Evolutionary conservation across 2,888 invertebrate genomes (phyloP).

Genomic region (Rhamphomyia laevipes): DNA sequence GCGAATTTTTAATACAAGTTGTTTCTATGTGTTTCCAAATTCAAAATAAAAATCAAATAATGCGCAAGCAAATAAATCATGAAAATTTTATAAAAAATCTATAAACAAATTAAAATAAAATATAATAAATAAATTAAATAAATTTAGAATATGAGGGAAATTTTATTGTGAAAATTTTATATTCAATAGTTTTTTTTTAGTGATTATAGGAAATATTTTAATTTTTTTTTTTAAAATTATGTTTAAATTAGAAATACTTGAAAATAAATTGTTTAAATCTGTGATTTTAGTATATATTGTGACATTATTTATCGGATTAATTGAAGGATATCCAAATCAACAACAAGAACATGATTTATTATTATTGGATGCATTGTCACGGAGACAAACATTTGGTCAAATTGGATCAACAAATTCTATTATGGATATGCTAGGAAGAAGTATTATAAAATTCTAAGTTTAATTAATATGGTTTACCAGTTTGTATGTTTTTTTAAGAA

Average conservation of each 20-base stretch:
- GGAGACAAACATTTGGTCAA: slow-evolving; percentile 39
- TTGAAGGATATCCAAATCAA: slow-evolving; percentile 26
- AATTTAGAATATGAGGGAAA: too few relatives aligned
- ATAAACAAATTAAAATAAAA: too few relatives aligned
- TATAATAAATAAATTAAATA: too few relatives aligned
- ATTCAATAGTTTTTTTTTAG: background rate
- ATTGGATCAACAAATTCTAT: slow-evolving; percentile 52
- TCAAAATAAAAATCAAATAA: too few relatives aligned
- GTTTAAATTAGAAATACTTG: background rate
- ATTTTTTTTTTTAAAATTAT: slow-evolving; percentile 8
- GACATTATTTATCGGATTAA: slow-evolving; percentile 5
- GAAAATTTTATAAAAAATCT: too few relatives aligned
- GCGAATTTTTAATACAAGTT: too few relatives aligned
- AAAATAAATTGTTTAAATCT: slow-evolving; percentile 6
- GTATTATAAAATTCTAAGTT: slow-evolving; percentile 38
- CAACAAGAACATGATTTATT: slow-evolving; percentile 66
- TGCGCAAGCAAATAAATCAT: too few relatives aligned
- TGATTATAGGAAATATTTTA: background rate
- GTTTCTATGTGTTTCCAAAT: too few relatives aligned
- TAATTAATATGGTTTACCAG: too few relatives aligned
- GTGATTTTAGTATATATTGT: slow-evolving; percentile 5
- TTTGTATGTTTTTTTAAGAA: too few relatives aligned
- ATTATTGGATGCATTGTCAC: slow-evolving; percentile 57
- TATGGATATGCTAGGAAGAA: slow-evolving; percentile 75
- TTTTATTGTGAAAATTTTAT: too few relatives aligned